Percentiles rank a stretch among this genome's conserved stretches.
Evolutionary conservation across 2,888 invertebrate genomes (phyloP).

Genomic region (Tachystola acroxantha): DNA sequence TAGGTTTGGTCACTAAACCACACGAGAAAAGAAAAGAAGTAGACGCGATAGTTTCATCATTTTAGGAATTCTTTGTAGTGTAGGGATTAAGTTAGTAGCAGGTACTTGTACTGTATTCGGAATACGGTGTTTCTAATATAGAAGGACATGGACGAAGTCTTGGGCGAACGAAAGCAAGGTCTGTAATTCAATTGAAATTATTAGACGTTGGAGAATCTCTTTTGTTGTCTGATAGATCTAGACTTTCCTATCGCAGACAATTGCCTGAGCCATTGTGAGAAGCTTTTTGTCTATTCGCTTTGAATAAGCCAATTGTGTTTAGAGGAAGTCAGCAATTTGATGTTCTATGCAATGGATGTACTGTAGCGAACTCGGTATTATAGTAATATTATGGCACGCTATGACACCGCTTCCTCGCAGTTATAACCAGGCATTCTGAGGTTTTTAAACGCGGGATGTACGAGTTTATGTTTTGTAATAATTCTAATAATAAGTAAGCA

Average conservation of each 20-base stretch:
- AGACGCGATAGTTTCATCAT: too few relatives aligned
- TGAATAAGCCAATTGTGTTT: constrained; percentile 57
- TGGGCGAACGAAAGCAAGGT: too few relatives aligned
- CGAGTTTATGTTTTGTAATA: constrained; percentile 22
- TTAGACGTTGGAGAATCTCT: constrained; percentile 19
- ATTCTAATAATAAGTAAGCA: constrained; percentile 22
- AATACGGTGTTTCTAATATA: too few relatives aligned
- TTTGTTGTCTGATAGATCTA: constrained; percentile 34
- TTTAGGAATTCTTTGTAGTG: too few relatives aligned
- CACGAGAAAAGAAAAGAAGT: too few relatives aligned
- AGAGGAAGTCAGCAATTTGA: constrained; percentile 60
- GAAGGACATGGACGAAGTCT: too few relatives aligned
- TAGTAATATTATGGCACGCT: neutral
- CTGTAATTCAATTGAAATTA: constrained; percentile 21
- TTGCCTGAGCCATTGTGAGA: constrained; percentile 50
- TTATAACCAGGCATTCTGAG: constrained; percentile 3
- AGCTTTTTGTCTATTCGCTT: constrained; percentile 57
- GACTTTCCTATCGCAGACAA: constrained; percentile 33
- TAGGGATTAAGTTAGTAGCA: too few relatives aligned
- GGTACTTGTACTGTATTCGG: too few relatives aligned
- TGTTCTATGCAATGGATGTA: neutral
- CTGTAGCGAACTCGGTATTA: neutral
- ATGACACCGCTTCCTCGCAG: neutral
- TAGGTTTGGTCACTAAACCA: too few relatives aligned
- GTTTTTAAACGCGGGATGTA: constrained; percentile 18